phyloP scores from a whole-genome alignment of 2,797 vertebrate genomes.

The Phoeniculus purpureus region DNA sequence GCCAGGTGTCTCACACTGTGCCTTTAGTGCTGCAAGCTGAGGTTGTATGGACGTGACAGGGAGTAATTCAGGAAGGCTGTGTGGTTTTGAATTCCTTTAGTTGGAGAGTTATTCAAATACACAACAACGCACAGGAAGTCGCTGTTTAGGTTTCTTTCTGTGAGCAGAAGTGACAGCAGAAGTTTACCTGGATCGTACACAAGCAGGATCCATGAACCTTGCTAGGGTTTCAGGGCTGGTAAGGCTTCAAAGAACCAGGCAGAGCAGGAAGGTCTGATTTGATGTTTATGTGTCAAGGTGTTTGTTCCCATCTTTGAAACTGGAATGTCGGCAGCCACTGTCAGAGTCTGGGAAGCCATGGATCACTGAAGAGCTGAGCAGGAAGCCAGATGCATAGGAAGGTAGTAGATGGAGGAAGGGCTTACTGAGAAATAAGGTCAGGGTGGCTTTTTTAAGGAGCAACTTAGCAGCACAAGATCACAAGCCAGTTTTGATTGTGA shows the following conservation, averaged over 20 bases:
- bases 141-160: not conserved
- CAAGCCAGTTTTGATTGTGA: accelerated
- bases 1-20: not conserved
- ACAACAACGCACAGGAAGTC: not conserved
- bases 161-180: not conserved
- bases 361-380: not conserved
- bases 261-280: not conserved
- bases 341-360: not conserved
- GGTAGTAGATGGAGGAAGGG: not conserved
- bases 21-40: not conserved
- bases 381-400: accelerated
- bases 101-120: not conserved
- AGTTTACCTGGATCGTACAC: not conserved
- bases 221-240: not conserved
- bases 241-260: not conserved
- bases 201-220: not conserved
- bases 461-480: not conserved
- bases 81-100: not conserved
- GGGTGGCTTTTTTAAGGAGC: accelerated
- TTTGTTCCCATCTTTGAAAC: not conserved
- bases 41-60: too few relatives aligned
- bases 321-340: not conserved
- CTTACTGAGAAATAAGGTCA: not conserved
- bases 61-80: not conserved
- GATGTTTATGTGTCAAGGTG: not conserved